A percentile compares a stretch with the other conserved stretches of the same genome.
phyloP scores from a whole-genome alignment of 1,140 invertebrate species.

The Caerostris darwini region DNA sequence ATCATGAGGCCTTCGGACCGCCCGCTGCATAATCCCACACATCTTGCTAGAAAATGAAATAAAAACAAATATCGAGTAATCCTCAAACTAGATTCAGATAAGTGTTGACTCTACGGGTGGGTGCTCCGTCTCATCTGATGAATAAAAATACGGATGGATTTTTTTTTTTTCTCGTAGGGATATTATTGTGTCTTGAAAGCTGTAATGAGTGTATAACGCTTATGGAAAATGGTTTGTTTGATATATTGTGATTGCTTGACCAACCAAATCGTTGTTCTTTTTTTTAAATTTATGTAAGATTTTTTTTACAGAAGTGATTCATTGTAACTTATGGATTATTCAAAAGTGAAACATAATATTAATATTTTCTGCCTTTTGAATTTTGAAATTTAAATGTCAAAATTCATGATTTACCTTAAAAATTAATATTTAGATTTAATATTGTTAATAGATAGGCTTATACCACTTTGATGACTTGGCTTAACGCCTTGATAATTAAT shows the following conservation, averaged over 20 bases:
- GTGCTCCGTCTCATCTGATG: background rate
- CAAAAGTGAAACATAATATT: too few species aligned
- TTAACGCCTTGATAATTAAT: too few species aligned
- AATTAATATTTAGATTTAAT: too few species aligned
- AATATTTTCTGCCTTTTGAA: too few species aligned
- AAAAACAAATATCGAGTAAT: background rate
- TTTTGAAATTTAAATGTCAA: too few species aligned
- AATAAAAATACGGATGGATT: slow-evolving; percentile 10
- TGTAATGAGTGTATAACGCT: background rate
- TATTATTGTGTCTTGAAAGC: background rate
- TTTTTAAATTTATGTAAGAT: too few species aligned
- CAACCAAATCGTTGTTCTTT: background rate
- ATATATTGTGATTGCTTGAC: background rate
- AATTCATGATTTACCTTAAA: too few species aligned
- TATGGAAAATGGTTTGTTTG: background rate
- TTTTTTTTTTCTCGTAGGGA: background rate
- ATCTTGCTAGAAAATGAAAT: background rate
- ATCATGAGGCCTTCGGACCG: slow-evolving; percentile 31
- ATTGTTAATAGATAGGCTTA: too few species aligned
- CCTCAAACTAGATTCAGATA: slow-evolving; percentile 49
- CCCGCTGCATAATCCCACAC: slow-evolving; percentile 43
- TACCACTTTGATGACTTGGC: too few species aligned
- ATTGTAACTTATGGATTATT: too few species aligned
- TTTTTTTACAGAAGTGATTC: too few species aligned
- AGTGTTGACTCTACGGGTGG: slow-evolving; percentile 53